These are phyloP conservation scores for Pasiphila rectangulata DNA, from an alignment of 2,888 invertebrate genomes.

Conservation along the genomic window DNA sequence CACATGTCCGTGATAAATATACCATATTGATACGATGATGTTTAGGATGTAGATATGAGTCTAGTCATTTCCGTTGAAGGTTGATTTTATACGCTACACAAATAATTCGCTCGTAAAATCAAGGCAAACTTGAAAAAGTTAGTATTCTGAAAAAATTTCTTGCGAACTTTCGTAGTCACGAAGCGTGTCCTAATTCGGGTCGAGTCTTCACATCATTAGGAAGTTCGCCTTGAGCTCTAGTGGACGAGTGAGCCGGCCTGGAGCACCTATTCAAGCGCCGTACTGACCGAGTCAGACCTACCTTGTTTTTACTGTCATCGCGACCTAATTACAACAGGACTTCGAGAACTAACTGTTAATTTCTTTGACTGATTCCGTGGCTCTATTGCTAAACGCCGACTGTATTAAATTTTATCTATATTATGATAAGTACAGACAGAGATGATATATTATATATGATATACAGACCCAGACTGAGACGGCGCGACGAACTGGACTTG, in stretches of 20 bases:
- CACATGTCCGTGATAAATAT: no score
- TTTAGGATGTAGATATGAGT: no score
- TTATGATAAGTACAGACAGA: no score
- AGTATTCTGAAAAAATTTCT: constrained; percentile 8
- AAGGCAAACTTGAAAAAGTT: neutral
- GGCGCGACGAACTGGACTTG: neutral
- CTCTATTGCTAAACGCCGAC: no score
- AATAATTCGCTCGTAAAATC: no score
- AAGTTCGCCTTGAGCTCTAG: constrained; percentile 26
- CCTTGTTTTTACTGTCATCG: constrained; percentile 20
- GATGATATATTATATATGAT: no score
- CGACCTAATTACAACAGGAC: constrained; percentile 20
- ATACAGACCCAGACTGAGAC: no score
- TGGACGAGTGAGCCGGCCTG: constrained; percentile 23
- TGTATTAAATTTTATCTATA: no score
- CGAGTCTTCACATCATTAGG: constrained; percentile 32
- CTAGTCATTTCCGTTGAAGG: no score
- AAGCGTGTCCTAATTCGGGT: constrained; percentile 25
- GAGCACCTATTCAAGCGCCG: constrained; percentile 26
- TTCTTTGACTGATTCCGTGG: neutral
- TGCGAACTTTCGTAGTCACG: constrained; percentile 16
- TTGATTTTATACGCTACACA: no score
- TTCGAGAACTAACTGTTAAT: constrained; percentile 13
- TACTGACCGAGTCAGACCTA: constrained; percentile 23
- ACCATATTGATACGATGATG: no score